These are phyloP conservation scores for Calypte anna DNA, from an alignment of 2,113 vertebrate genomes.

Conservation along the genomic window DNA sequence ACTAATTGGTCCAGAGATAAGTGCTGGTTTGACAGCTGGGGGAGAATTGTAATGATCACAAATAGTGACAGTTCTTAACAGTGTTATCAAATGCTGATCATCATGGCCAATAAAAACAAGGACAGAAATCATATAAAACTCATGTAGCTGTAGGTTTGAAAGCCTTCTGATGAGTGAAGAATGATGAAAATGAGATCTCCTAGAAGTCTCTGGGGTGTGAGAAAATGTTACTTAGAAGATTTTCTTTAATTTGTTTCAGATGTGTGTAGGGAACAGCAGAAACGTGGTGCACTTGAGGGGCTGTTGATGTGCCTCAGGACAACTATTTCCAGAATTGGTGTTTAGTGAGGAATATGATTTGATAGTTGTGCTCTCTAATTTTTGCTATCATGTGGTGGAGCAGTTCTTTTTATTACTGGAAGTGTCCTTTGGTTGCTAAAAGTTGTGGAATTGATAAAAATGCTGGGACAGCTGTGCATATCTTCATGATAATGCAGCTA, in stretches of 20 bases:
- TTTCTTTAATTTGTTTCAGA: conserved; percentile 17
- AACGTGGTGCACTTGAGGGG: not conserved
- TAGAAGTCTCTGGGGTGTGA: not conserved
- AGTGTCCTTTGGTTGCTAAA: not conserved
- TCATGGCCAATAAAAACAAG: not conserved
- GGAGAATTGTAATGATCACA: conserved; percentile 8
- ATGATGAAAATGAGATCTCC: not conserved
- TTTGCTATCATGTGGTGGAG: not conserved
- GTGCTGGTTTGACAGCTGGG: conserved; percentile 42
- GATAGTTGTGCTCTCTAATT: not conserved
- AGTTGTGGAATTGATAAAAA: not conserved
- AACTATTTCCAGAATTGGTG: conserved; percentile 14
- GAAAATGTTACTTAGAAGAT: not conserved
- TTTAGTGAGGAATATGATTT: not conserved
- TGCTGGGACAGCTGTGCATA: not conserved
- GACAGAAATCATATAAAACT: not conserved
- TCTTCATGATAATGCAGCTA: not conserved
- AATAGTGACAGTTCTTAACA: not conserved
- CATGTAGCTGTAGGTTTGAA: not conserved
- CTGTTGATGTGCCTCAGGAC: not conserved
- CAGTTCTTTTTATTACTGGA: not conserved
- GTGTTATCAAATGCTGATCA: not conserved
- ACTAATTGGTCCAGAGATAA: conserved; percentile 21
- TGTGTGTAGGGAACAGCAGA: not conserved
- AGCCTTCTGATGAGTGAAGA: not conserved